Conservation (phyloP, 1,140 invertebrate species). For the Chironomus tepperi region DNA sequence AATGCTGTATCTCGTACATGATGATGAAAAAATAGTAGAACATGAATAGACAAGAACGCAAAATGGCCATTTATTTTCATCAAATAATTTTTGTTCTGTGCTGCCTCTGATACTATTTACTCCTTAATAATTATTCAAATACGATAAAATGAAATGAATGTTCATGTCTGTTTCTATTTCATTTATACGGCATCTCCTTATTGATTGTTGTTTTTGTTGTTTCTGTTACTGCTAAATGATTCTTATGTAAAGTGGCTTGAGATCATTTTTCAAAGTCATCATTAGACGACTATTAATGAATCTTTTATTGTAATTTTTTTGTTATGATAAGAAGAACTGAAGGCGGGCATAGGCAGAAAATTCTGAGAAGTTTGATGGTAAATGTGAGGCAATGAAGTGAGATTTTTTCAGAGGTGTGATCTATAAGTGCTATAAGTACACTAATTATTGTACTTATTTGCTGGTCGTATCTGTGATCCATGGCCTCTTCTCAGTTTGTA, state of each 20-base stretch:
- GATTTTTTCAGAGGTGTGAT: too few relatives aligned
- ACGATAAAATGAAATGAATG: background rate
- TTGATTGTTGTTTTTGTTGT: too few relatives aligned
- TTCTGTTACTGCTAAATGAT: too few relatives aligned
- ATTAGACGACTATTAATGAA: conserved; percentile 14
- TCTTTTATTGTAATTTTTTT: background rate
- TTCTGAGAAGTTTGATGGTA: too few relatives aligned
- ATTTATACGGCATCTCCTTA: background rate
- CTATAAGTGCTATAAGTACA: too few relatives aligned
- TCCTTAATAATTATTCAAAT: conserved; percentile 2
- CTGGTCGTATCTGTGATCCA: too few relatives aligned
- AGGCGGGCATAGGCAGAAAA: too few relatives aligned
- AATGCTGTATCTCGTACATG: background rate
- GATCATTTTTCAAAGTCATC: conserved; percentile 8
- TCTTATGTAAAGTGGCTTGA: background rate
- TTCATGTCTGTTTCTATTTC: background rate
- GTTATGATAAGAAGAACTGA: too few relatives aligned
- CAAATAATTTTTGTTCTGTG: background rate
- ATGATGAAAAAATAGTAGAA: background rate
- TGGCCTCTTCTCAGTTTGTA: too few relatives aligned
- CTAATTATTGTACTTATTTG: too few relatives aligned
- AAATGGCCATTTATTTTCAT: conserved; percentile 1
- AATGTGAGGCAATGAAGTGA: too few relatives aligned
- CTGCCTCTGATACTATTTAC: background rate
- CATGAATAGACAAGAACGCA: too few relatives aligned